phyloP scores from a whole-genome alignment of 2,888 invertebrate species.

The Troglohyphantes excavatus region DNA sequence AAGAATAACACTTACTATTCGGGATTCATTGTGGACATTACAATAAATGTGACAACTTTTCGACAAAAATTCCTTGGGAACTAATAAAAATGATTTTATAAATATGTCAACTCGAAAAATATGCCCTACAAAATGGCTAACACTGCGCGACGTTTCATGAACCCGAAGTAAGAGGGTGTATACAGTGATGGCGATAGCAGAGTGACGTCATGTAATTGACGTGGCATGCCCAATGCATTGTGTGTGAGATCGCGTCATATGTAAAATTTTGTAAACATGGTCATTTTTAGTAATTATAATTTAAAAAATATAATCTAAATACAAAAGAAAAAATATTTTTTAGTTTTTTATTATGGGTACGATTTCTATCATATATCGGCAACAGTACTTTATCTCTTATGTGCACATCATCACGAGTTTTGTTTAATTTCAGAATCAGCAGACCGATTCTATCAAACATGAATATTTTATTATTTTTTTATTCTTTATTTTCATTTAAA shows the following conservation, averaged over 20 bases:
- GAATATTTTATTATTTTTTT: background rate
- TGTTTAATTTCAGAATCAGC: background rate
- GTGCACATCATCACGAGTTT: background rate
- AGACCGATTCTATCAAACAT: background rate
- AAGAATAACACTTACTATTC: slow-evolving; percentile 83
- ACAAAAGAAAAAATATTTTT: background rate
- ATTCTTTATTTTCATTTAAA: background rate
- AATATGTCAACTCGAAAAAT: slow-evolving; percentile 64
- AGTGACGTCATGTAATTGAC: slow-evolving; percentile 76
- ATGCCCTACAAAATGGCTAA: slow-evolving; percentile 75
- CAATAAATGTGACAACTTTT: slow-evolving; percentile 49
- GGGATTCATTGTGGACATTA: slow-evolving; percentile 84
- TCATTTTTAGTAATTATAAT: background rate
- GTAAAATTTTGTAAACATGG: slow-evolving; percentile 54
- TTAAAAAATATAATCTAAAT: background rate
- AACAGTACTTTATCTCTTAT: background rate
- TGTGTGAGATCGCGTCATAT: slow-evolving; percentile 56
- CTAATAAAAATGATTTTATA: slow-evolving; percentile 44
- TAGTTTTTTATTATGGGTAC: background rate
- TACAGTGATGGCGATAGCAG: slow-evolving; percentile 76
- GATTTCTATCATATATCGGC: background rate
- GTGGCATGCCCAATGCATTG: slow-evolving; percentile 76
- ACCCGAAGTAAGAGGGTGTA: slow-evolving; percentile 74
- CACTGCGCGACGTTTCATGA: slow-evolving; percentile 74
- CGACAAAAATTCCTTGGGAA: slow-evolving; percentile 8